Evolutionary conservation across 2,113 vertebrate species (phyloP).

Genomic region (Antigone vipio): DNA sequence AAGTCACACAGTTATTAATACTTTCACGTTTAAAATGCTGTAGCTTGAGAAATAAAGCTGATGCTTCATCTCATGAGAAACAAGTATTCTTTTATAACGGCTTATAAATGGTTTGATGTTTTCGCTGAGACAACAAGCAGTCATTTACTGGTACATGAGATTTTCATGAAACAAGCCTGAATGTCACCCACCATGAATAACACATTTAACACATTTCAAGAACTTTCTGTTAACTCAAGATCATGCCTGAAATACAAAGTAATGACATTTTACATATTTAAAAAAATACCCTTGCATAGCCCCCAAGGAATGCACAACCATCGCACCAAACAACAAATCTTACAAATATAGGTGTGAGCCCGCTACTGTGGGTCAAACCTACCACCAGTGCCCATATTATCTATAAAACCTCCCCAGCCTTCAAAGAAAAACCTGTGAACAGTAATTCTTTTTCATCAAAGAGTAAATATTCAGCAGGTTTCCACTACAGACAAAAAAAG

Average conservation of each 20-base stretch:
- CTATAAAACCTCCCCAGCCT: neutral
- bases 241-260: neutral
- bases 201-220: conserved; percentile 24
- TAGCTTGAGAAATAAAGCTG: neutral
- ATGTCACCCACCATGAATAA: neutral
- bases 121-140: neutral
- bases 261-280: neutral
- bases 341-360: neutral
- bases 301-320: neutral
- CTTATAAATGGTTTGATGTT: neutral
- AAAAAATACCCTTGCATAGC: neutral
- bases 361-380: neutral
- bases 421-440: neutral
- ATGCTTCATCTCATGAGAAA: neutral
- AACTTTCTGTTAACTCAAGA: conserved; percentile 21
- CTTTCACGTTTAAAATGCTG: neutral
- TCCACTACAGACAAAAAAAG: neutral
- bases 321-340: neutral
- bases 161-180: conserved; percentile 4
- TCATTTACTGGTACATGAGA: conserved; percentile 12
- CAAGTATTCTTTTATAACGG: conserved; percentile 12
- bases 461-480: neutral
- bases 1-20: neutral
- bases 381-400: neutral
- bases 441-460: neutral